These are phyloP conservation scores for Aphelinus atriplicis DNA, from an alignment of 1,140 invertebrate species.

Conservation along the genomic window DNA sequence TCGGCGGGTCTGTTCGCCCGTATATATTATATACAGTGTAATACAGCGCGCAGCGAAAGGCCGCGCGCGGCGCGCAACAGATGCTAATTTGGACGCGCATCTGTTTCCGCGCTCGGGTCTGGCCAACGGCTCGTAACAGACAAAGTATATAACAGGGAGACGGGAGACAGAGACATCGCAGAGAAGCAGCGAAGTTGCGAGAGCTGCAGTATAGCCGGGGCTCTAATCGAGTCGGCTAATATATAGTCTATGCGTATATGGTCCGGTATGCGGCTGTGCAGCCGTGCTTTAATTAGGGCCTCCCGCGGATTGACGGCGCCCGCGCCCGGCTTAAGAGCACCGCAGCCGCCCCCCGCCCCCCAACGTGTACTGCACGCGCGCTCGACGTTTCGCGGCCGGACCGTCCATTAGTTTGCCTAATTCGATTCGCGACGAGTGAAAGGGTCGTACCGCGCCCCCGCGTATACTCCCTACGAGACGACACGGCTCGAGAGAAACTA, in stretches of 20 bases:
- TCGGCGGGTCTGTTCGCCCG: no score
- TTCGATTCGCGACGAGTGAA: constrained; percentile 25
- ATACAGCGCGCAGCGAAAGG: neutral
- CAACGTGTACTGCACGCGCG: constrained; percentile 35
- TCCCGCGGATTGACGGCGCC: neutral
- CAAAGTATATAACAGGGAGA: no score
- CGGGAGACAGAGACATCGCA: neutral
- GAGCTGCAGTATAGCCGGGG: constrained; percentile 9
- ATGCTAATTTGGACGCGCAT: constrained; percentile 18
- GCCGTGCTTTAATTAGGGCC: constrained; percentile 44
- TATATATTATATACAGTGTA: no score
- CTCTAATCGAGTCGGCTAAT: constrained; percentile 46
- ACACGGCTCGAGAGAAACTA: no score
- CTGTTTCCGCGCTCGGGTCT: neutral
- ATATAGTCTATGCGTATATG: neutral
- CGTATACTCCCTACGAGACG: no score
- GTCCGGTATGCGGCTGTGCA: no score
- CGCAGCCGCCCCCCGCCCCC: constrained; percentile 13
- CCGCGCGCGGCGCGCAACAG: constrained; percentile 7
- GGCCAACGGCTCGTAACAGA: no score
- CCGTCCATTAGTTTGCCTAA: constrained; percentile 29
- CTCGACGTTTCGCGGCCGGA: constrained; percentile 20
- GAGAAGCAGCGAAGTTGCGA: constrained; percentile 10
- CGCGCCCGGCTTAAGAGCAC: no score
- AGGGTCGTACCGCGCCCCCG: neutral